phyloP scores from a whole-genome alignment of 2,888 invertebrate genomes.

The Drosophila pegasa region DNA sequence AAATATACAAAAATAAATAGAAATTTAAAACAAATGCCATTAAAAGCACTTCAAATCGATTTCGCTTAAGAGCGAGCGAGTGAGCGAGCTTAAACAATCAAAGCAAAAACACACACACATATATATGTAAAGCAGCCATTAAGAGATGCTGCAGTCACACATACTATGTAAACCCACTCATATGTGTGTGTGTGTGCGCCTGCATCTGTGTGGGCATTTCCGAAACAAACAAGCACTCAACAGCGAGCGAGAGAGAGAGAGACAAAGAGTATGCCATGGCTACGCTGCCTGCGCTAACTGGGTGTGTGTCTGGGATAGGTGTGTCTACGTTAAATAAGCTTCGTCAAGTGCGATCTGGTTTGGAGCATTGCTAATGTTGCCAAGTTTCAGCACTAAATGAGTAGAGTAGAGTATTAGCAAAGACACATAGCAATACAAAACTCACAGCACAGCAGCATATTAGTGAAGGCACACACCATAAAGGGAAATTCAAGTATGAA shows the following conservation, averaged over 20 bases:
- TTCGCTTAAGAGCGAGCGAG: conserved; percentile 12
- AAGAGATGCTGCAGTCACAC: conserved; percentile 16
- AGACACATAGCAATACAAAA: background rate
- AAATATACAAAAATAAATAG: background rate
- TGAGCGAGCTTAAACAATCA: conserved; percentile 1
- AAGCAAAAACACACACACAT: conserved; percentile 8
- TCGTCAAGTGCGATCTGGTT: conserved; percentile 2
- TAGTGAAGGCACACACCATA: background rate
- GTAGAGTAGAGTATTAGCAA: background rate
- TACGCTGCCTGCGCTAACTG: background rate
- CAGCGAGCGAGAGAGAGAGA: conserved; percentile 9
- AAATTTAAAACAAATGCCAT: background rate
- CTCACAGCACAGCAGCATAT: background rate
- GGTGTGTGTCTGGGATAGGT: conserved; percentile 11
- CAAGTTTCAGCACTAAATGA: background rate
- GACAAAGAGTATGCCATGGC: background rate
- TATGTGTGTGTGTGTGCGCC: conserved; percentile 2
- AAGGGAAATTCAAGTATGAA: background rate
- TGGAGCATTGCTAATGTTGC: conserved; percentile 1
- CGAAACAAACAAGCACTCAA: conserved; percentile 26
- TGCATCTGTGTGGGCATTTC: conserved; percentile 7
- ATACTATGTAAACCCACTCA: background rate
- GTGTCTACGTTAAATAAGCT: background rate
- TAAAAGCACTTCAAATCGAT: conserved; percentile 14
- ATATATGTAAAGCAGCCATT: background rate